Conservation (phyloP, 2,888 invertebrate species). For the Helleia helle region DNA sequence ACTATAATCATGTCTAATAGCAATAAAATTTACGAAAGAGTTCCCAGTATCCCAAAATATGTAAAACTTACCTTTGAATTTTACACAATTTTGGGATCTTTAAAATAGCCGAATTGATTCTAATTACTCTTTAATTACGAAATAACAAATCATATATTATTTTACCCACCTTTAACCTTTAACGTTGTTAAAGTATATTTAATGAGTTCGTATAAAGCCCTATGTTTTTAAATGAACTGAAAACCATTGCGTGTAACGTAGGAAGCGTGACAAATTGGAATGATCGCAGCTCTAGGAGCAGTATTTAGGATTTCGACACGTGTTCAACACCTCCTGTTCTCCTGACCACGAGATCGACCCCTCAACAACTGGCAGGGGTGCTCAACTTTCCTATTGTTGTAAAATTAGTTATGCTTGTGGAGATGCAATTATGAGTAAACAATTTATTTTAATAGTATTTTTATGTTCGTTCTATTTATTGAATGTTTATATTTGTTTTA, state of each 20-base stretch:
- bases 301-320: slow-evolving; percentile 57
- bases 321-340: slow-evolving; percentile 56
- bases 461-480: background rate
- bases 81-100: too few species aligned
- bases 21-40: too few species aligned
- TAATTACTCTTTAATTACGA: too few species aligned
- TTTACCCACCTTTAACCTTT: too few species aligned
- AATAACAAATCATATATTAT: too few species aligned
- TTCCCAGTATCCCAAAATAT: too few species aligned
- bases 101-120: too few species aligned
- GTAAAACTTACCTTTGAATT: too few species aligned
- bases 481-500: too few species aligned
- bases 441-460: slow-evolving; percentile 5
- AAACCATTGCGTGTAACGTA: slow-evolving; percentile 46
- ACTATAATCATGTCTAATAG: too few species aligned
- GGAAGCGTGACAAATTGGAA: slow-evolving; percentile 52
- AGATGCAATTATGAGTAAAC: slow-evolving; percentile 17
- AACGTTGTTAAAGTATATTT: too few species aligned
- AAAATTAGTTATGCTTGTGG: slow-evolving; percentile 48
- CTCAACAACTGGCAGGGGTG: slow-evolving; percentile 32
- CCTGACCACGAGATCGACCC: slow-evolving; percentile 39
- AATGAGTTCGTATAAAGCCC: too few species aligned
- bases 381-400: slow-evolving; percentile 50
- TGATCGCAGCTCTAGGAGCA: slow-evolving; percentile 37
- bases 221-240: slow-evolving; percentile 13